Conservation (phyloP, 2,888 invertebrate genomes). For the Anorthoa munda region DNA sequence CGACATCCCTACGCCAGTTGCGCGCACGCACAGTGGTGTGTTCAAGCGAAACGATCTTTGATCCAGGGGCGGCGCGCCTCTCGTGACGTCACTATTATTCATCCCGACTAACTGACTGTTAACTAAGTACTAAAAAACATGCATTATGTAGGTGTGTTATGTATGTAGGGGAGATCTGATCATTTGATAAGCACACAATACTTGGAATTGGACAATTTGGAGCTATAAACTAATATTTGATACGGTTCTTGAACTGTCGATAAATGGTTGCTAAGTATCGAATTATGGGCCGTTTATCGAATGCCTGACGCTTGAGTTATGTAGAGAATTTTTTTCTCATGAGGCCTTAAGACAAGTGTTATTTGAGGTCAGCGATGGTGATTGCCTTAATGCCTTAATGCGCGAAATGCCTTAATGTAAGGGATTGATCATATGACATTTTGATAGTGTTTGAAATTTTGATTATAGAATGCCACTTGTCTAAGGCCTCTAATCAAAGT, state of each 20-base stretch:
- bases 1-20: conserved; percentile 74
- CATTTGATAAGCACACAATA: conserved; percentile 46
- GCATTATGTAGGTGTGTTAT: conserved; percentile 64
- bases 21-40: conserved; percentile 72
- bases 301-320: background rate
- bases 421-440: no score
- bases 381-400: background rate
- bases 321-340: background rate
- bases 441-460: no score
- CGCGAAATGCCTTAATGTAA: background rate
- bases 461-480: no score
- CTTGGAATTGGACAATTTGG: conserved; percentile 37
- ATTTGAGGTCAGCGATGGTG: background rate
- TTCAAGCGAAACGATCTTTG: conserved; percentile 83
- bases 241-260: conserved; percentile 14
- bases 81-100: conserved; percentile 84
- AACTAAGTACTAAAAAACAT: conserved; percentile 69
- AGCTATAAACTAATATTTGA: conserved; percentile 38
- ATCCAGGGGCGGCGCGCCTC: conserved; percentile 79
- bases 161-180: conserved; percentile 62
- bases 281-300: background rate
- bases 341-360: background rate
- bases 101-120: conserved; percentile 69
- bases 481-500: no score
- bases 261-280: conserved; percentile 4